A percentile compares a stretch with the other conserved stretches of the same genome.
Evolutionary conservation across 2,797 vertebrate species (phyloP).

Genomic region (Orientallactaga sibirica): DNA sequence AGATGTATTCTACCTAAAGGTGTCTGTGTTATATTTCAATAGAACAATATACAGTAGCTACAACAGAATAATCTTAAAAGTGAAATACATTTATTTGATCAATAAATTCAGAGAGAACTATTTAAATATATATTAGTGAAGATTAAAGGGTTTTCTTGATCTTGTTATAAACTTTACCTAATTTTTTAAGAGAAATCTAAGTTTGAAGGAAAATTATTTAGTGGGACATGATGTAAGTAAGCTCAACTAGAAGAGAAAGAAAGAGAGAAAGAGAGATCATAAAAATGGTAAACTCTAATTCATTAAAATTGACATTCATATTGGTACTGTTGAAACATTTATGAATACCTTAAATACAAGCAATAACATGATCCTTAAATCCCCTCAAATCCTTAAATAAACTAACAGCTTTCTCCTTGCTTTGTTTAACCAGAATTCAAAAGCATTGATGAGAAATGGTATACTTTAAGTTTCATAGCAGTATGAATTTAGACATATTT

Average conservation of each 20-base stretch:
- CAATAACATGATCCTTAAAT: constrained; percentile 26
- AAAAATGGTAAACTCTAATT: background rate
- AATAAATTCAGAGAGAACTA: constrained; percentile 45
- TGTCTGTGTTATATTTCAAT: background rate
- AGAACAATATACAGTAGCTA: background rate
- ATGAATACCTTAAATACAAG: constrained; percentile 6
- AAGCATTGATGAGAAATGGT: background rate
- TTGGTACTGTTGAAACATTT: background rate
- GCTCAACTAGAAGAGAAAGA: background rate
- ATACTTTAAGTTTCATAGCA: constrained; percentile 36
- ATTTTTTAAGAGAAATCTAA: constrained; percentile 10
- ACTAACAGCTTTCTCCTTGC: background rate
- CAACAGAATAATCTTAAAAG: constrained; percentile 5
- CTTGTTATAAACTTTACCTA: background rate
- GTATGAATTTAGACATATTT: constrained; percentile 15
- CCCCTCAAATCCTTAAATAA: background rate
- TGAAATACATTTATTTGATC: constrained; percentile 29
- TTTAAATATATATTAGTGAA: constrained; percentile 24
- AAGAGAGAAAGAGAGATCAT: background rate
- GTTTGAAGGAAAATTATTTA: constrained; percentile 44
- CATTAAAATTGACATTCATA: constrained; percentile 50
- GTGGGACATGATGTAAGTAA: constrained; percentile 14
- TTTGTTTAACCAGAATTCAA: constrained; percentile 43
- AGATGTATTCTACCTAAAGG: background rate
- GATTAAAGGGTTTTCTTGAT: background rate